Percentiles rank a stretch among this genome's conserved stretches.
Conservation (phyloP, 1,140 invertebrate genomes). For the Nephila pilipes region DNA sequence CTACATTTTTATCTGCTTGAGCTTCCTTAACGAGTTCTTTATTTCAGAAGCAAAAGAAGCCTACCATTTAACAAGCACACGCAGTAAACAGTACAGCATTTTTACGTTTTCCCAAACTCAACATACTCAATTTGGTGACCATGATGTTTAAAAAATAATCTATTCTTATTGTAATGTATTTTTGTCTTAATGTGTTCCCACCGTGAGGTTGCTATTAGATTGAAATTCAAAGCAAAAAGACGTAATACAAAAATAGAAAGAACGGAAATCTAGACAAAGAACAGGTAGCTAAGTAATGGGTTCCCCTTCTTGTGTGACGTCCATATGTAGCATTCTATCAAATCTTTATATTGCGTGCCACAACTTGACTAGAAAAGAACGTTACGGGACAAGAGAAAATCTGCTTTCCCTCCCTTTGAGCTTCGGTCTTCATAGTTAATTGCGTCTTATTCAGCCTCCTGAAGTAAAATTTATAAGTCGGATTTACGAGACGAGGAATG, state of each 20-base stretch:
- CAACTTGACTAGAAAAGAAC: conserved; percentile 39
- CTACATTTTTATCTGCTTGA: no score
- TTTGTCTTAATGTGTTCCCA: background rate
- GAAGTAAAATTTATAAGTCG: conserved; percentile 37
- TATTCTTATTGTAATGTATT: background rate
- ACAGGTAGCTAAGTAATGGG: conserved; percentile 30
- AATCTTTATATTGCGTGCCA: conserved; percentile 49
- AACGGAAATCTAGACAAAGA: background rate
- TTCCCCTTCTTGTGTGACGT: conserved; percentile 18
- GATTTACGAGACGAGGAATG: conserved; percentile 46
- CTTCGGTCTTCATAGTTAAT: conserved; percentile 46
- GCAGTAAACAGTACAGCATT: background rate
- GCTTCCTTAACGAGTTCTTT: no score
- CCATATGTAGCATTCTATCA: conserved; percentile 46
- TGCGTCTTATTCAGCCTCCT: conserved; percentile 50
- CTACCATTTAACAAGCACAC: background rate
- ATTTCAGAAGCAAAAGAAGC: no score
- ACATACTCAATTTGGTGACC: background rate
- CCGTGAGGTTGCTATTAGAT: background rate
- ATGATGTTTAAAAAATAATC: background rate
- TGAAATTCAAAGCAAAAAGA: conserved; percentile 29
- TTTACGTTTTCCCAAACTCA: background rate
- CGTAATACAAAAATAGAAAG: background rate
- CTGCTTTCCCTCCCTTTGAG: background rate
- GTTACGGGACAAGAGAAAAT: conserved; percentile 14